These are phyloP conservation scores for Myopa tessellatipennis DNA, from an alignment of 2,888 invertebrate species.

Conservation along the genomic window DNA sequence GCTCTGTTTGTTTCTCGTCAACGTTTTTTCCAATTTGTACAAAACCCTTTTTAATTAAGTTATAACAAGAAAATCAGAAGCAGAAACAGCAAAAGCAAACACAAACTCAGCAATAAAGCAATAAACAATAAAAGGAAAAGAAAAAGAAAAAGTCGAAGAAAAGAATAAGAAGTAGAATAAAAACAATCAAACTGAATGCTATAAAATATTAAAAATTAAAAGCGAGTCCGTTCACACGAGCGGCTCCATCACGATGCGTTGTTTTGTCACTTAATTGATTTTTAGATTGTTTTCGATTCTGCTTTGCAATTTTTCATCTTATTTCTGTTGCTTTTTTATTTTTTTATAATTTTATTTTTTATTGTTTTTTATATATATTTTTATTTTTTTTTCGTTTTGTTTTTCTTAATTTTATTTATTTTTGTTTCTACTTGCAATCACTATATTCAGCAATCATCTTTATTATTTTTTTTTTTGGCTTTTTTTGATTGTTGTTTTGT, in stretches of 20 bases:
- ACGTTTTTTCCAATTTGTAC: neutral
- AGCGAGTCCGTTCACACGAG: neutral
- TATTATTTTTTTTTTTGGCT: neutral
- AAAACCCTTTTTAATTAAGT: slow-evolving; percentile 1
- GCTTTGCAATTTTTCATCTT: neutral
- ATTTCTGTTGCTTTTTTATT: neutral
- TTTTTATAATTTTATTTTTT: neutral
- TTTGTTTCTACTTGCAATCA: neutral
- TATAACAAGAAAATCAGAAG: neutral
- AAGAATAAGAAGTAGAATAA: slow-evolving; percentile 2
- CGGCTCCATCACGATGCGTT: neutral
- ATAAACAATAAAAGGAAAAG: slow-evolving; percentile 6
- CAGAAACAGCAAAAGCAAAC: neutral
- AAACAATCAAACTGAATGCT: neutral
- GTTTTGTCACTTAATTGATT: slow-evolving; percentile 12
- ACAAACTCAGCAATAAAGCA: neutral
- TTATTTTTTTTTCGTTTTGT: neutral
- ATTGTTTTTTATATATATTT: neutral
- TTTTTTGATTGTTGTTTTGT: neutral
- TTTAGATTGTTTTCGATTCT: neutral
- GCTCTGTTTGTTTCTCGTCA: neutral
- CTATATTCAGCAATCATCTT: too few relatives aligned
- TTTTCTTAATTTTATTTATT: neutral
- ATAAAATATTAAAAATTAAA: slow-evolving; percentile 7
- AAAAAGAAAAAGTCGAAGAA: neutral